Evolutionary conservation across 2,113 vertebrate genomes (phyloP).

Genomic region (Xiphophorus maculatus): DNA sequence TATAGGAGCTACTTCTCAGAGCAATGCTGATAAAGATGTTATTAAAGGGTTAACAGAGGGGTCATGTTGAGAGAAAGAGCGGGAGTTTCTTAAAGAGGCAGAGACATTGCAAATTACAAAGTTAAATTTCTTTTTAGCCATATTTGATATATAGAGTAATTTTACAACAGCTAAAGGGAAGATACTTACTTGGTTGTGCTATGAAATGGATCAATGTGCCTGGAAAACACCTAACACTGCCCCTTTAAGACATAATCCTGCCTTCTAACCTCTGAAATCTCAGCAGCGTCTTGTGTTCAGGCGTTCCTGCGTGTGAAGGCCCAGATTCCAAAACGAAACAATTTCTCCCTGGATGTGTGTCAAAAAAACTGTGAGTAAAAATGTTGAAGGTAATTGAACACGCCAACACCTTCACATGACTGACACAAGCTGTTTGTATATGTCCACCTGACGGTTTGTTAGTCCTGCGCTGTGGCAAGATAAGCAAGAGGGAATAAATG

Average conservation of each 20-base stretch:
- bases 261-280: neutral
- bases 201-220: no score
- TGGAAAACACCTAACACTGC: no score
- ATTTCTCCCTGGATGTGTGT: neutral
- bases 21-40: no score
- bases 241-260: neutral
- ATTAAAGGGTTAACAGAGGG: no score
- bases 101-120: no score
- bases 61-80: no score
- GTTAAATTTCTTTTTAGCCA: no score
- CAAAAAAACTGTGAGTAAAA: neutral
- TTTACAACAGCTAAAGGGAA: no score
- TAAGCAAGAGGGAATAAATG: constrained; percentile 1
- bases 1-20: no score
- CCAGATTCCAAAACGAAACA: neutral
- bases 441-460: constrained; percentile 25
- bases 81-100: no score
- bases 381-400: neutral
- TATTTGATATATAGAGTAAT: no score
- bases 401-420: constrained; percentile 15
- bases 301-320: neutral
- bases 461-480: constrained; percentile 13
- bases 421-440: neutral
- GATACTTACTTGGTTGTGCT: no score
- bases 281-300: neutral